Percentiles rank a stretch among this genome's conserved stretches.
Conservation (phyloP, 2,797 vertebrate genomes). For the Myiotriccus ornatus region DNA sequence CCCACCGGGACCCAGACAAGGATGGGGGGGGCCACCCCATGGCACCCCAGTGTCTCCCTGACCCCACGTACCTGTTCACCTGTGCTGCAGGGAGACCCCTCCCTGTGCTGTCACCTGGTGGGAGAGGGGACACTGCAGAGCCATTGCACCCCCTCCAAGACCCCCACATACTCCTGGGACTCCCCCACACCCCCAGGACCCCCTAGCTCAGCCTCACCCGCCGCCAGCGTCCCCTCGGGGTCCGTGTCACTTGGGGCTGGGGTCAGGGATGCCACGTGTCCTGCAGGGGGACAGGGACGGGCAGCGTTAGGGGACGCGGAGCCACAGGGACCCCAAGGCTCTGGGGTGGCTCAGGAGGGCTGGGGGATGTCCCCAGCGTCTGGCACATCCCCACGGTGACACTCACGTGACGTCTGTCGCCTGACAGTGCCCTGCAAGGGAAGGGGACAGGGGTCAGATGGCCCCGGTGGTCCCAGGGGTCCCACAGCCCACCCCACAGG, state of each 20-base stretch:
- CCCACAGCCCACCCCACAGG: rapidly evolving
- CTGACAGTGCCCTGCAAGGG: constrained; percentile 75
- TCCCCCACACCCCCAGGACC: too few species aligned
- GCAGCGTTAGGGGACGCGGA: background rate
- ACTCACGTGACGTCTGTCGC: constrained; percentile 75
- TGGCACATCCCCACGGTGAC: background rate
- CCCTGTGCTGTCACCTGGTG: background rate
- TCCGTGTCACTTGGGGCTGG: rapidly evolving
- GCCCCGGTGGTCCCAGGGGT: background rate
- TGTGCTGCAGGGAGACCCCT: background rate
- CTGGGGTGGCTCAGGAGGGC: background rate
- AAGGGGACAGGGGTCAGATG: background rate
- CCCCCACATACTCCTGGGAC: background rate
- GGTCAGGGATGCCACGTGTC: background rate
- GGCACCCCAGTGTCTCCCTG: background rate
- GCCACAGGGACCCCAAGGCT: background rate
- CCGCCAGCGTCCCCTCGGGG: background rate
- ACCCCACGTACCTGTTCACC: background rate
- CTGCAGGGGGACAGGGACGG: background rate
- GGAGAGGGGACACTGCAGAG: background rate
- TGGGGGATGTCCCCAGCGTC: background rate
- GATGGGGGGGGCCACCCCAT: background rate
- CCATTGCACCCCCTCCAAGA: too few species aligned
- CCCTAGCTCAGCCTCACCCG: background rate
- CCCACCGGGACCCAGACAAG: background rate